Base-by-base conservation (phyloP, 2,113 vertebrate species). In the Psammodynastes pulverulentus region DNA sequence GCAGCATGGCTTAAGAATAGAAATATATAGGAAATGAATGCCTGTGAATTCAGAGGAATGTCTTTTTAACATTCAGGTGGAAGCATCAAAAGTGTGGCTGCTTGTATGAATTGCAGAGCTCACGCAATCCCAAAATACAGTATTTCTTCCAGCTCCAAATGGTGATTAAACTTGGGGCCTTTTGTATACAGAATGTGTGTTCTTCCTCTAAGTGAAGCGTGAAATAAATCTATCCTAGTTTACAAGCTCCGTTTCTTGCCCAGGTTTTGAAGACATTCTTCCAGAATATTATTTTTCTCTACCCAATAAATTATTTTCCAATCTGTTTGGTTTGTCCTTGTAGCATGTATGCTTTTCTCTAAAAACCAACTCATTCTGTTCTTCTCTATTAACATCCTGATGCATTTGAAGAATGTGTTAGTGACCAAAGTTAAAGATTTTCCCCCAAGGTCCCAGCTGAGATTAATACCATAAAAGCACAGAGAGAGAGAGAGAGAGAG, bases 341-440 rank as follows among this genome's bases (percentile, higher is more conserved):
- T 54, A 56, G 1, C 19, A 8, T 23, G 51, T 9, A 24, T 88
- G 19, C 43, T 24, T 54, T 88, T 79, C 53, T 79, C 17, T 62
- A 26, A 34, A 91, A 85, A 53, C 26, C 21, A 79, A 79, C 58
- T 67, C 26, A 29, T 26, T 29, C 39, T 17, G 15, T 88, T 92
- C 49, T 84, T 79, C 24, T 54, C 10, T 53, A 88, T 88, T 92
- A 92, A 79, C 48, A 58, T 88, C 34, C 29, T 84, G 86, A 52
- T 88, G n/a, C 15, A 10, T 84, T 54, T 84, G 39, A 84, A 88
- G 49, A 46, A 54, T 88, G 88, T 92, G 49, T 51, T 88, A 46
- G 62, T 34, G 72, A 46, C 0, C 0, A 43, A 94, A 13, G 91
- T 93, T 92, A 45, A 89, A 91, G 79, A 91, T 92, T 34, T 92